phyloP scores from a whole-genome alignment of 2,113 vertebrate genomes.

The Rhadina sibilatrix region DNA sequence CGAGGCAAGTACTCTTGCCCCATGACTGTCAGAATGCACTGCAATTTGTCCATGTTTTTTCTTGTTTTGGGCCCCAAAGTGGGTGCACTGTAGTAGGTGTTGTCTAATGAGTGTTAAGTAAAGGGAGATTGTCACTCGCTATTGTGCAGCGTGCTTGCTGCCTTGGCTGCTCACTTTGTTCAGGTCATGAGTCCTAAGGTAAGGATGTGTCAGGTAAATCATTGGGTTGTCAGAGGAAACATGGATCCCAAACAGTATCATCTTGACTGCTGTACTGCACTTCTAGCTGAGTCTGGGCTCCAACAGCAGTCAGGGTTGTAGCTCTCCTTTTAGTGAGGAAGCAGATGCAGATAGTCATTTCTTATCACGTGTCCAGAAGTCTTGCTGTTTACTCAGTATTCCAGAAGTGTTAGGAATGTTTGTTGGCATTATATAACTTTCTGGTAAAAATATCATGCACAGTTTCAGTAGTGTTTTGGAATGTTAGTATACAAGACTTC shows the following conservation, averaged over 20 bases:
- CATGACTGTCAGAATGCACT: background rate
- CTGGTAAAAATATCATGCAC: background rate
- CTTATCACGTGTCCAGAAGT: background rate
- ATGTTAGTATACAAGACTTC: background rate
- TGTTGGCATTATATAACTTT: background rate
- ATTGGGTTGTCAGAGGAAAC: background rate
- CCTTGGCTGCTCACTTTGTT: background rate
- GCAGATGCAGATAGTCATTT: background rate
- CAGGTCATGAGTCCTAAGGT: background rate
- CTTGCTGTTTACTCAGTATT: background rate
- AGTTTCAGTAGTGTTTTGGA: background rate
- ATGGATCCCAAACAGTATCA: background rate
- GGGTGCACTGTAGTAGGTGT: background rate
- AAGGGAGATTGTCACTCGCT: background rate
- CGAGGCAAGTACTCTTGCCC: background rate
- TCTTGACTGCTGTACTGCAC: background rate
- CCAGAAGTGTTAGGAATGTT: background rate
- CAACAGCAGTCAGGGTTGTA: background rate
- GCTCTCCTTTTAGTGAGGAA: background rate
- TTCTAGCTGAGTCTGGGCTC: background rate
- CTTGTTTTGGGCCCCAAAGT: background rate
- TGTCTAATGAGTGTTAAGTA: background rate
- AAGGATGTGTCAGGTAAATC: background rate
- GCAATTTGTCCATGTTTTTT: background rate
- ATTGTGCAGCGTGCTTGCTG: background rate